Conservation (phyloP, 2,797 vertebrate genomes). For the Cyclopterus lumpus region DNA sequence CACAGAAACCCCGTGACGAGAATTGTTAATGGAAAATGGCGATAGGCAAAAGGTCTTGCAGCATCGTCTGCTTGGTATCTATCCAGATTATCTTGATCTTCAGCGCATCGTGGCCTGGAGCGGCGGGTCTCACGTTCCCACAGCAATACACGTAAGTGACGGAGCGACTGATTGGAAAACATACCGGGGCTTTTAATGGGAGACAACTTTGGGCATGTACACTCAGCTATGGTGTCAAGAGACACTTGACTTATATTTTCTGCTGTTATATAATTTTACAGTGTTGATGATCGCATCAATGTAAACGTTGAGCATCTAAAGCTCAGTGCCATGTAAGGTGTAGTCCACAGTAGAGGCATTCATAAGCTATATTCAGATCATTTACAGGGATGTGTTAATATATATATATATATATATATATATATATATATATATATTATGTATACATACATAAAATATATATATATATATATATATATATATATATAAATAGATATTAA, state of each 20-base stretch:
- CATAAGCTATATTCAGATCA: slow-evolving; percentile 9
- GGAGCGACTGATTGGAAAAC: slow-evolving; percentile 19
- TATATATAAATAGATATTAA: no score
- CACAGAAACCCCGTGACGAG: slow-evolving; percentile 56
- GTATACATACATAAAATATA: no score
- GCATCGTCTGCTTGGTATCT: slow-evolving; percentile 87
- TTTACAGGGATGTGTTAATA: slow-evolving; percentile 8
- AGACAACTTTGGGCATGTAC: slow-evolving; percentile 65
- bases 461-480: no score
- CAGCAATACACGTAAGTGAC: slow-evolving; percentile 94
- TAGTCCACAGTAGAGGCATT: slow-evolving; percentile 38
- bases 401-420: no score
- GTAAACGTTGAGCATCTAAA: slow-evolving; percentile 42
- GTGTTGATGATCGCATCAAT: slow-evolving; percentile 45
- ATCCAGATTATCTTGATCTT: slow-evolving; percentile 86
- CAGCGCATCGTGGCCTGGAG: slow-evolving; percentile 87
- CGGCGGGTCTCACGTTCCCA: slow-evolving; percentile 90
- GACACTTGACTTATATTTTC: slow-evolving; percentile 41
- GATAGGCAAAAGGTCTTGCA: slow-evolving; percentile 89
- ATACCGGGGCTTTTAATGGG: slow-evolving; percentile 22
- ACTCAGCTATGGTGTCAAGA: slow-evolving; percentile 34
- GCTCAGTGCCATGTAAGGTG: slow-evolving; percentile 43
- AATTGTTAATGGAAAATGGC: slow-evolving; percentile 91
- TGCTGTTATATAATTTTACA: slow-evolving; percentile 67
- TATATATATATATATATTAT: no score